Percentiles rank a stretch among this genome's conserved stretches.
phyloP scores from a whole-genome alignment of 2,113 vertebrate genomes.

The Sterna hirundo region DNA sequence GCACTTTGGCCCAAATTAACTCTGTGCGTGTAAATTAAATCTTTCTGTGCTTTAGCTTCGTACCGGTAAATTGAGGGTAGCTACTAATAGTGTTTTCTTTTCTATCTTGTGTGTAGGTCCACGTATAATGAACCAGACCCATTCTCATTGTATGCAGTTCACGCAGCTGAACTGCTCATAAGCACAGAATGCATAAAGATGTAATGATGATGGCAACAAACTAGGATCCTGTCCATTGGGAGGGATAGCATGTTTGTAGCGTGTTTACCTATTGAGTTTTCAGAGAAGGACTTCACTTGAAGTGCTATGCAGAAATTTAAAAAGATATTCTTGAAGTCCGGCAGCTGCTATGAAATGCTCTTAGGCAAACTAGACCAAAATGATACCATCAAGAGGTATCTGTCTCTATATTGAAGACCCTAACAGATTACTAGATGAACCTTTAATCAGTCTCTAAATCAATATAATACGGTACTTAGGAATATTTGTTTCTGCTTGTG shows the following conservation, averaged over 20 bases:
- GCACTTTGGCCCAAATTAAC: background rate
- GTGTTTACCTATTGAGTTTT: background rate
- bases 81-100: background rate
- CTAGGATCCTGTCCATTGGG: background rate
- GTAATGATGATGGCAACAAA: background rate
- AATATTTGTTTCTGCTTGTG: slow-evolving; percentile 7
- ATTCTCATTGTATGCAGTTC: background rate
- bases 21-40: background rate
- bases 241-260: background rate
- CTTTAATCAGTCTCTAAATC: background rate
- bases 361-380: background rate
- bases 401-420: background rate
- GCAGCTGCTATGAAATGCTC: background rate
- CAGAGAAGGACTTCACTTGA: background rate
- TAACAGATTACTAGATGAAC: background rate
- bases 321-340: background rate
- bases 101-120: background rate
- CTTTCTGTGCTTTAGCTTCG: background rate
- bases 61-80: background rate
- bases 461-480: background rate
- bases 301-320: background rate
- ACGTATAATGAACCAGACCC: background rate
- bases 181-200: background rate
- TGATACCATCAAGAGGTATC: background rate
- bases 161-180: background rate